Evolutionary conservation across 2,888 invertebrate species (phyloP), one percentile per base, ranked within the genome.

Genomic region (Leucozona laternaria): DNA sequence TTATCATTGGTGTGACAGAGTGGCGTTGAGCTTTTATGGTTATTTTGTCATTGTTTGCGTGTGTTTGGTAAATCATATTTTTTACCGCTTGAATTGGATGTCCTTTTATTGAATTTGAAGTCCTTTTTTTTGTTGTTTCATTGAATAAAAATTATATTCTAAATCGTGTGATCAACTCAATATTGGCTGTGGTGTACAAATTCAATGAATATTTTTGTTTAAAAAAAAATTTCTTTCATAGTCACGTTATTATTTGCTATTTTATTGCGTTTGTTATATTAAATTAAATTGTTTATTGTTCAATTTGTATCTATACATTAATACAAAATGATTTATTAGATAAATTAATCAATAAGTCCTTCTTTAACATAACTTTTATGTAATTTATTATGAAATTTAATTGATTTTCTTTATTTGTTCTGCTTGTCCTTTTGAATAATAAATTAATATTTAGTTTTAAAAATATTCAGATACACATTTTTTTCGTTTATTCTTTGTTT

Each of bases 21-120:
- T 53, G 71, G 57, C 53, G 37, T 62, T 72, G 77, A 43, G 78
- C 79, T 68, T 58, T 73, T 66, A 75, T 64, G 79, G 70, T 75
- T 66, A 70, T 48, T 68, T 53, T 71, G 34, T 53, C 53, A 31
- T 55, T 77, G 64, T 86, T 57, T 68, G 76, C 57, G 80, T 76
- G 72, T 80, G 31, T 71, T 20, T 77, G 72, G 55, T 76, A 72
- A 84, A 71, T 70, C 48, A 71, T 62, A 7, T 71, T 71, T 58
- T 62, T 48, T n/a, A 48, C 20, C 17, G 66, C 66, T 66, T 66
- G 20, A 25, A 20, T 64, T 48, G 50, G 50, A 66, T 34, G 66
- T 66, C 17, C 22, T 22, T 66, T 28, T 20, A 34, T 66, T 34
- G 20, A 50, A 66, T 50, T 64, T 11, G 4, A 40, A n/a, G n/a